A percentile compares a stretch with the other conserved stretches of the same genome.
Conservation (phyloP, 2,888 invertebrate genomes). For the Herminia tarsipennalis region DNA sequence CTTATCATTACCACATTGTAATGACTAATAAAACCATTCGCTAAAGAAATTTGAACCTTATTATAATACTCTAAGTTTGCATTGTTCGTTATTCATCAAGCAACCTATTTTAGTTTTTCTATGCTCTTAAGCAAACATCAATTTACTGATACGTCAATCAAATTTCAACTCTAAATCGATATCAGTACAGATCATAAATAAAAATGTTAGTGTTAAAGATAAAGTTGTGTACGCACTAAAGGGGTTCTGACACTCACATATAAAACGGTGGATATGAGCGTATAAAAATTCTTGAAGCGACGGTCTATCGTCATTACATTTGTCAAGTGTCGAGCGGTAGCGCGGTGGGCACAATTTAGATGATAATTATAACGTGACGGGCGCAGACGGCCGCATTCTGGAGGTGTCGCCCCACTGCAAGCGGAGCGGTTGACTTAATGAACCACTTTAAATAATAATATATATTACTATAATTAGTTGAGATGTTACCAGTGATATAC, state of each 20-base stretch:
- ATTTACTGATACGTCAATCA: constrained; percentile 11
- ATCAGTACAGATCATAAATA: constrained; percentile 9
- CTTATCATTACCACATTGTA: constrained; percentile 47
- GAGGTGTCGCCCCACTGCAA: constrained; percentile 25
- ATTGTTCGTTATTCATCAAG: constrained; percentile 44
- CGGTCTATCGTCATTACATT: constrained; percentile 81
- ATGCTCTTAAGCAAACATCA: constrained; percentile 39
- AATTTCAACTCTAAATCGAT: constrained; percentile 32
- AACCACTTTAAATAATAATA: constrained; percentile 2
- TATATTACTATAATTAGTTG: background rate
- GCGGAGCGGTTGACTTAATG: constrained; percentile 14
- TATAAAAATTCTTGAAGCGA: constrained; percentile 83
- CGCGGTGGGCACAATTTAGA: constrained; percentile 81
- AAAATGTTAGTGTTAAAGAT: constrained; percentile 21
- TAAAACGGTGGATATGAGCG: constrained; percentile 82
- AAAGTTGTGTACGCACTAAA: constrained; percentile 57
- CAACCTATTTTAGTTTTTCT: constrained; percentile 57
- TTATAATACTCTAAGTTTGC: constrained; percentile 28
- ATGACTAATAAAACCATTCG: constrained; percentile 30
- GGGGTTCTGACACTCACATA: constrained; percentile 76
- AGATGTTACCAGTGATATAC: background rate
- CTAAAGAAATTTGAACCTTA: constrained; percentile 42
- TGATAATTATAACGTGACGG: constrained; percentile 80
- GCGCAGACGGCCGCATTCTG: constrained; percentile 42
- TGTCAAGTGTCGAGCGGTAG: constrained; percentile 82